Conservation (phyloP, 2,888 invertebrate species). For the Cephus sareptanus region DNA sequence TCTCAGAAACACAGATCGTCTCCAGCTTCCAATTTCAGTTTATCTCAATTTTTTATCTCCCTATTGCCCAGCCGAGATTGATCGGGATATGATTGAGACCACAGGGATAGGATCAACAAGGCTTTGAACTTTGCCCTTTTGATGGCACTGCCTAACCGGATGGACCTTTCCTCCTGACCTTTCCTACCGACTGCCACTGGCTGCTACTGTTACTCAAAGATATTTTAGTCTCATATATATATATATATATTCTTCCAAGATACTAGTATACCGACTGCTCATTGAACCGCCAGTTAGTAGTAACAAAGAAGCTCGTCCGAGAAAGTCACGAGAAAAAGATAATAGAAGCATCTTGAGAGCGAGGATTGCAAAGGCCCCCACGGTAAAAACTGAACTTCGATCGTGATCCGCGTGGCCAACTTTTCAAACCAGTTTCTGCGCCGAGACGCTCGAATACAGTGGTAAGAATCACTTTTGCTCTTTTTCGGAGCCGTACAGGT, state of each 20-base stretch:
- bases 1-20: not conserved
- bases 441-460: constrained; percentile 17
- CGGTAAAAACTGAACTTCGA: constrained; percentile 19
- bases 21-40: not conserved
- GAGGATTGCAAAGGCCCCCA: not conserved
- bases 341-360: constrained; percentile 1
- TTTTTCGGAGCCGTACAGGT: constrained; percentile 10
- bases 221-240: no score
- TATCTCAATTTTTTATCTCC: not conserved
- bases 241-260: not conserved
- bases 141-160: not conserved
- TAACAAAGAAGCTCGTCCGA: not conserved
- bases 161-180: not conserved
- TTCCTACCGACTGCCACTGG: not conserved
- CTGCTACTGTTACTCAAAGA: not conserved
- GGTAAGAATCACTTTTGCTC: constrained; percentile 21
- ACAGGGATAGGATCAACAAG: not conserved
- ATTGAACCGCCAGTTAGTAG: not conserved
- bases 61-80: not conserved
- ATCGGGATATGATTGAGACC: not conserved
- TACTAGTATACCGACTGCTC: not conserved
- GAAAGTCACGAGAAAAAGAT: constrained; percentile 4
- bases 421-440: constrained; percentile 23
- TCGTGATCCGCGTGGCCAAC: constrained; percentile 24
- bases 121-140: not conserved